phyloP scores from a whole-genome alignment of 2,113 vertebrate genomes.

The Tretioscincus oriximinensis region DNA sequence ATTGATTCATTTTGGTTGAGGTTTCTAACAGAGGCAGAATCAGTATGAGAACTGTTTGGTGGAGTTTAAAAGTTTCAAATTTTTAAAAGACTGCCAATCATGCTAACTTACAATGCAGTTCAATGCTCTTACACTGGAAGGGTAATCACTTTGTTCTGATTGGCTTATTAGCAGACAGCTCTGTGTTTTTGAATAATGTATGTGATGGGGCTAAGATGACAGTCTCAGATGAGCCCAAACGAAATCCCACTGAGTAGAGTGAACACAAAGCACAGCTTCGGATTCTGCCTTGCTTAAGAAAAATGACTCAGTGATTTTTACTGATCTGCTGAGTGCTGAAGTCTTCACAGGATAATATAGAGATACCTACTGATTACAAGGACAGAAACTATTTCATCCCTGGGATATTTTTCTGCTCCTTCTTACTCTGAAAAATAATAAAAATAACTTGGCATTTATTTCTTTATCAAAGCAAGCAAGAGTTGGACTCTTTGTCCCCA shows the following conservation, averaged over 20 bases:
- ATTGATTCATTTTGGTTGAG: neutral
- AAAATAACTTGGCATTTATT: neutral
- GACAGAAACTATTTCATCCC: neutral
- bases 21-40: neutral
- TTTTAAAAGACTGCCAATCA: neutral
- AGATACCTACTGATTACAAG: slow-evolving; percentile 17
- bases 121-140: neutral
- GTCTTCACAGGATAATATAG: neutral
- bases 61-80: neutral
- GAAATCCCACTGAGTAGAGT: neutral
- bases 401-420: neutral
- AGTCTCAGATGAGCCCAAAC: neutral
- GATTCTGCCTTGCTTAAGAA: neutral
- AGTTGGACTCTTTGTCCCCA: too few relatives aligned
- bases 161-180: slow-evolving; percentile 13
- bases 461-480: neutral
- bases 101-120: neutral
- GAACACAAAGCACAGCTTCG: slow-evolving; percentile 13
- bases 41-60: neutral
- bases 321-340: slow-evolving; percentile 5
- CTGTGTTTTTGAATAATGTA: slow-evolving; percentile 6
- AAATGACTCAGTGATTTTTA: neutral
- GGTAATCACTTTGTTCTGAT: slow-evolving; percentile 11
- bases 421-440: neutral
- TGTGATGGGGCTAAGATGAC: slow-evolving; percentile 6